Evolutionary conservation across 1,140 invertebrate species (phyloP), one percentile per base, ranked within the genome.

Genomic region (Akabosia matsudoensis): DNA sequence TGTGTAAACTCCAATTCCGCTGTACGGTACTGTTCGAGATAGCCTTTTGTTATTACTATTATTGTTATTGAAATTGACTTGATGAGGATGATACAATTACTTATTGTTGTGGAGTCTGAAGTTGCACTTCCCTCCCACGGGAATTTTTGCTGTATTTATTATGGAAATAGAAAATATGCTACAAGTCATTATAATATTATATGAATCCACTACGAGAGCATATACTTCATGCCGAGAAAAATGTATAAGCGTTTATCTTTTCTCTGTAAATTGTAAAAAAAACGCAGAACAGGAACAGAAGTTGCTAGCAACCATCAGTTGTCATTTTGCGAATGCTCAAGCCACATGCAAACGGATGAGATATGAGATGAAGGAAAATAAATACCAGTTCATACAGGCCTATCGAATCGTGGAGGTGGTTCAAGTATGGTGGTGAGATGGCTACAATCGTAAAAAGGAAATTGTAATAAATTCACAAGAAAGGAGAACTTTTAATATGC

Each of bases 131-230:
- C 54, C 54, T 56, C 54, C 54, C 54, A 56, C 54, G 54, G 54
- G 54, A 56, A 56, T 56, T 45, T n/a, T 56, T 56, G 54, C 54
- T 22, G 24, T 24, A 56, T 56, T 56, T 56, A 56, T 56, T 56
- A 56, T 56, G 54, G 54, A 56, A 56, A 56, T 45, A 18, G 37
- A 45, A 45, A 45, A 45, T 45, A 45, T 45, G 37, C 18, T 10
- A 45, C 7, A 45, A 45, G 37, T 45, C 37, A 45, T 45, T 45
- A 45, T 45, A 45, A 45, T 45, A 45, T 45, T 45, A 7, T 45
- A 45, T 45, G 37, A 45, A 45, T 45, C 7, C 18, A 45, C 37
- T 18, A 45, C 37, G 37, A 45, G 37, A 45, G 18, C 18, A 45
- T 45, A 45, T 45, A 45, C 37, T 45, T 45, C 7, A 45, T n/a